Conservation (phyloP, 2,113 vertebrate genomes). For the Mastomys coucha region DNA sequence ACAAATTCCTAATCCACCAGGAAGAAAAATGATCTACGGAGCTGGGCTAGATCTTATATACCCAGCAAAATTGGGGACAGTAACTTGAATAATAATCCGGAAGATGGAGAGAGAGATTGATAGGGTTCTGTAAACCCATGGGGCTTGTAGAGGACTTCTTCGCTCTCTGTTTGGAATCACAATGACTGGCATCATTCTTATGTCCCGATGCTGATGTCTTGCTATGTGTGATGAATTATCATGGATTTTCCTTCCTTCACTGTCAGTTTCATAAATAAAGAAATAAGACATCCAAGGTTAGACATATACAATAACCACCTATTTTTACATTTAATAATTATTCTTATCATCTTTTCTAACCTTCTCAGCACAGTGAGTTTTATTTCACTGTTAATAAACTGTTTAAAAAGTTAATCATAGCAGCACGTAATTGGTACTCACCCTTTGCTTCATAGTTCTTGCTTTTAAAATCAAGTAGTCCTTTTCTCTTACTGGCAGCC, state of each 20-base stretch:
- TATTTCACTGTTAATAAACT: constrained; percentile 6
- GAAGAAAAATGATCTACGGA: constrained; percentile 71
- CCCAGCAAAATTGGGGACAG: constrained; percentile 73
- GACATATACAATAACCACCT: background rate
- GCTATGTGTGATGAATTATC: constrained; percentile 52
- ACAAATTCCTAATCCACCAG: constrained; percentile 35
- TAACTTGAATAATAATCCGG: constrained; percentile 75
- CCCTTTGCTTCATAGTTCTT: background rate
- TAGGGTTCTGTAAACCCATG: constrained; percentile 63
- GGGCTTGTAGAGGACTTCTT: constrained; percentile 46
- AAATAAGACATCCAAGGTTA: constrained; percentile 26
- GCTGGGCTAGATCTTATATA: constrained; percentile 73
- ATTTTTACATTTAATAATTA: background rate
- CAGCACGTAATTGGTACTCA: background rate
- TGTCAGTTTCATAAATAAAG: constrained; percentile 27
- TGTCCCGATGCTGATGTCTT: background rate
- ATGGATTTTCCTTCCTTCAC: constrained; percentile 43
- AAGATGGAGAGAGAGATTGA: constrained; percentile 77
- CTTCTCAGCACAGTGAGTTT: background rate
- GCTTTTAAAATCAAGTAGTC: background rate
- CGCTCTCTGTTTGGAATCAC: background rate
- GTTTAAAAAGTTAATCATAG: background rate
- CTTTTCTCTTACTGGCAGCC: background rate
- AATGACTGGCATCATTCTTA: constrained; percentile 68
- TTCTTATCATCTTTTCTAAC: background rate